Evolutionary conservation across 1,140 invertebrate genomes (phyloP), one percentile per base, ranked within the genome.

Genomic region (Bombus breviceps): DNA sequence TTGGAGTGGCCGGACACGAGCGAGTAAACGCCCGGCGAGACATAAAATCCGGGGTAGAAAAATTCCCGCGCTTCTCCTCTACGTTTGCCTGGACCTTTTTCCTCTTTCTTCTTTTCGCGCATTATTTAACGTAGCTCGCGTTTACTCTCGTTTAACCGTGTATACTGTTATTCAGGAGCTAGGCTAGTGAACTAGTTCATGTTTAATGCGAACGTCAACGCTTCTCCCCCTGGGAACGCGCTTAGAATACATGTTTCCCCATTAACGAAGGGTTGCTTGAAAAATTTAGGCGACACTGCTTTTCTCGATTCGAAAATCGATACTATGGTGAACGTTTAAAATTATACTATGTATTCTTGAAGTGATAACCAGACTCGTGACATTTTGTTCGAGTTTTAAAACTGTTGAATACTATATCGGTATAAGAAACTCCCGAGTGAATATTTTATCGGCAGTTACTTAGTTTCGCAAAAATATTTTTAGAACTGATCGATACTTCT

Each of bases 11-110:
- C 53, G 53, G 64, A 83, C 66, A 88, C 53, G 53, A 68, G 83
- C 59, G 88, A 89, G 68, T 87, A 83, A 89, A 88, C 84, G 87
- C 39, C 68, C 80, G n/a, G 81, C 75, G 72, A 72, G 64, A 81
- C 88, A 74, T 89, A 89, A 89, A 89, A 89, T 89, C 81, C 66
- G 41, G 71, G 72, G 76, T 89, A 81, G 80, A 84, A 89, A 89
- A 89, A 89, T 89, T 89, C 72, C 37, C 64, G 53, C 69, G 69
- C 72, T 88, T 76, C 57, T 59, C 43, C 82, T 68, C 43, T 43
- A 22, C 69, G 53, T 43, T 53, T 66, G 34, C 72, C 34, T 18
- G 39, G 25, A 73, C 43, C 39, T 41, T 72, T 72, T 32, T n/a
- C 28, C 41, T 32, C 25, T 34, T 3, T 25, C 37, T 66, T 18